Percentiles rank a stretch among this genome's conserved stretches.
Conservation (phyloP, 1,140 invertebrate genomes). For the Pectinophora gossypiella region DNA sequence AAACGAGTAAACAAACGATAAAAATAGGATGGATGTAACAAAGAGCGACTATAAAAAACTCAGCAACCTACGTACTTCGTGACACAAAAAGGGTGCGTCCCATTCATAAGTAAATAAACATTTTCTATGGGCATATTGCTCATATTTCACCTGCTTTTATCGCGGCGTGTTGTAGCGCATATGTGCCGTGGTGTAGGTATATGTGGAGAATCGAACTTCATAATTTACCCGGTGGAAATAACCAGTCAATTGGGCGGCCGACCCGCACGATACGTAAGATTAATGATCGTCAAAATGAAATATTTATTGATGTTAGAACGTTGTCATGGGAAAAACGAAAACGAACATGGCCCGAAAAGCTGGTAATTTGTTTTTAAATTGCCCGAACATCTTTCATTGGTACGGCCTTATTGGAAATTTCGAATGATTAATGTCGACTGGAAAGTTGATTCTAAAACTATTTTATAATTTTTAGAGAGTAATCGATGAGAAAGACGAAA, state of each 20-base stretch:
- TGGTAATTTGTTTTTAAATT: not conserved
- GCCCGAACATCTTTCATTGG: not conserved
- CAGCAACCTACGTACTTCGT: not conserved
- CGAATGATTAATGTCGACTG: too few relatives aligned
- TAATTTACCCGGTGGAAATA: slow-evolving; percentile 28
- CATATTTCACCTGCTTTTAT: slow-evolving; percentile 21
- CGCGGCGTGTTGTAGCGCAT: slow-evolving; percentile 1
- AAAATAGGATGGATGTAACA: not conserved
- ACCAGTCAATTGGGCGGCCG: slow-evolving; percentile 39
- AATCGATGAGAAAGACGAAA: too few relatives aligned
- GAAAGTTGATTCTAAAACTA: too few relatives aligned
- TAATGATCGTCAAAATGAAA: slow-evolving; percentile 44
- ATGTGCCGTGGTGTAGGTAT: not conserved
- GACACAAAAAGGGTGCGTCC: not conserved
- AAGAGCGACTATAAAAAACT: not conserved
- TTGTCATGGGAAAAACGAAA: slow-evolving; percentile 1
- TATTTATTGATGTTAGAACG: slow-evolving; percentile 33
- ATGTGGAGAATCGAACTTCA: slow-evolving; percentile 21
- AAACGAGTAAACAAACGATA: too few relatives aligned
- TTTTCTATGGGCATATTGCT: slow-evolving; percentile 8
- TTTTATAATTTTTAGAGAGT: too few relatives aligned
- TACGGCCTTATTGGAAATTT: too few relatives aligned
- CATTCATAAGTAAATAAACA: slow-evolving; percentile 17
- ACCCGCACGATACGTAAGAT: slow-evolving; percentile 31
- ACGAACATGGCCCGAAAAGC: not conserved